Conservation (phyloP, 1,140 invertebrate genomes). For the Zaprionus capensis region DNA sequence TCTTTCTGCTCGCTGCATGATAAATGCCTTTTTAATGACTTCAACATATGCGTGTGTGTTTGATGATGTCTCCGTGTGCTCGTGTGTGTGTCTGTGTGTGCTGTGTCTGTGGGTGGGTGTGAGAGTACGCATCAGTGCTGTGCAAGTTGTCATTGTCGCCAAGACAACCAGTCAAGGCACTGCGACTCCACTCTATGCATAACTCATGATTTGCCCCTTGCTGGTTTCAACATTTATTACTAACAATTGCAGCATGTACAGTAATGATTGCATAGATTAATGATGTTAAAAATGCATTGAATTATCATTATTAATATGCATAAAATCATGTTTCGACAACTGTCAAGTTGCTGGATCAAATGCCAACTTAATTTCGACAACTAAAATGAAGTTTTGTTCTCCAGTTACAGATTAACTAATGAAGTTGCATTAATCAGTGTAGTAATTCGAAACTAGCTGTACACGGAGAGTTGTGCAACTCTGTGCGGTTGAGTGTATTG, state of each 20-base stretch:
- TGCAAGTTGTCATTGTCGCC: neutral
- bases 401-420: slow-evolving; percentile 1
- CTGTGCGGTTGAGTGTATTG: slow-evolving; percentile 32
- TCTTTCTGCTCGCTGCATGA: slow-evolving; percentile 48
- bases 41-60: slow-evolving; percentile 57
- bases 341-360: neutral
- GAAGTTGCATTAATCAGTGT: slow-evolving; percentile 1
- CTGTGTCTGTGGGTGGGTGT: neutral
- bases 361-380: neutral
- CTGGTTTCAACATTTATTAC: neutral
- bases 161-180: neutral
- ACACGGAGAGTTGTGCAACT: slow-evolving; percentile 2
- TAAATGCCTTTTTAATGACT: slow-evolving; percentile 80
- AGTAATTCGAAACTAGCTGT: neutral
- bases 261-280: neutral
- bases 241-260: slow-evolving; percentile 5
- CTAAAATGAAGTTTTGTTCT: neutral
- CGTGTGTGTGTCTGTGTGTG: neutral
- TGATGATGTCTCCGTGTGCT: neutral
- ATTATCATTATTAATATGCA: neutral
- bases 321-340: neutral
- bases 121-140: slow-evolving; percentile 25
- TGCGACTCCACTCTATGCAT: neutral
- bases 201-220: neutral
- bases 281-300: neutral